Base-by-base conservation (phyloP, 1,140 invertebrate genomes). In the Contarinia nasturtii region DNA sequence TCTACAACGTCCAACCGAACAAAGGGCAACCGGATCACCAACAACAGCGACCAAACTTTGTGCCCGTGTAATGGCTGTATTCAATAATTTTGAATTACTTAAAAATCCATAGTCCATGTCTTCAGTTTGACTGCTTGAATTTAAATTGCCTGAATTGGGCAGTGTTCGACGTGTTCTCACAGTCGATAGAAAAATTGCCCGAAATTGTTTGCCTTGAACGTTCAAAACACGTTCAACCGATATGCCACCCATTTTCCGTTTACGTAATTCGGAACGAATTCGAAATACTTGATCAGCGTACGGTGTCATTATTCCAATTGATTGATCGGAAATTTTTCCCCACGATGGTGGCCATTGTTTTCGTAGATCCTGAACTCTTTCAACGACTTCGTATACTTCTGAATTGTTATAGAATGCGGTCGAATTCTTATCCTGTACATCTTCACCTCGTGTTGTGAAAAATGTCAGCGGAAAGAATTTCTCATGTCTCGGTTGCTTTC, bases 121-220 rank as follows among this genome's bases (percentile, higher is more conserved):
- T 40, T 81, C 75, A 52, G 11, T 61, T 61, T 7, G 59, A 58
- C 2, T 66, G 59, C 45, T 58, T 44, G 47, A 34, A 21, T 40
- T 4, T 17, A 22, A n/a, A 40, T 42, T 7, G 27, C 40, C 27
- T 21, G 58, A 55, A 2, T 57, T 65, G 67, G 60, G 66, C 59
- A 82, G 87, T 1, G 80, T 84, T 46, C 76, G 68, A 40, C 80
- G 65, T 1, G 86, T 90, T 5, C 86, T 67, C 1, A 91, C 86
- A 0, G 85, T 88, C 18, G 82, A 87, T 34, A 91, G 66, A 52
- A 92, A 82, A 22, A 91, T 78, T 1, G 82, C 85, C 10, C 84
- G 70, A 57, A 90, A 92, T 62, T 91, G 85, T 60, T 90, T 90
- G 60, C 85, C 85, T 67, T 91, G 87, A 0, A 89, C 84, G 66